These are phyloP conservation scores for Cydia strobilella DNA, from an alignment of 1,140 invertebrate species.

Conservation along the genomic window DNA sequence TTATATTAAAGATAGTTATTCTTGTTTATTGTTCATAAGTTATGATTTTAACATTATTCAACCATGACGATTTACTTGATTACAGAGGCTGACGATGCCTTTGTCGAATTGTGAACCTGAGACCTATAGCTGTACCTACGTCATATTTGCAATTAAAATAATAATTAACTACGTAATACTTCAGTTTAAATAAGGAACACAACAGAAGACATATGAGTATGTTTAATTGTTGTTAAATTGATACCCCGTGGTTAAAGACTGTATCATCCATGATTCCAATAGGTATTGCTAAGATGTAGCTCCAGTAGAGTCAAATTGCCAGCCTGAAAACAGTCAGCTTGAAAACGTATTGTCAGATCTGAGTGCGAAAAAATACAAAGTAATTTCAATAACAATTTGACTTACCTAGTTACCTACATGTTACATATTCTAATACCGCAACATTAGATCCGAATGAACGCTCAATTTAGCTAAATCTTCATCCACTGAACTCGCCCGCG, in stretches of 20 bases:
- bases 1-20: slow-evolving; percentile 31
- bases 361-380: no score
- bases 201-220: no score
- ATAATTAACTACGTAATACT: no score
- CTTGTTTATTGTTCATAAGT: slow-evolving; percentile 27
- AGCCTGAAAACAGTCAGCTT: neutral
- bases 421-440: neutral
- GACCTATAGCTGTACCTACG: no score
- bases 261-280: no score
- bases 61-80: neutral
- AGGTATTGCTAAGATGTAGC: no score
- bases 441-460: neutral
- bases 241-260: no score
- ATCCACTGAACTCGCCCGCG: slow-evolving; percentile 40
- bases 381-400: no score
- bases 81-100: neutral
- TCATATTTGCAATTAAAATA: no score
- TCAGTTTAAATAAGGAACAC: no score
- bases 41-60: slow-evolving; percentile 26
- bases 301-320: neutral
- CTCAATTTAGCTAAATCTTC: slow-evolving; percentile 28
- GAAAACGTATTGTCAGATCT: neutral
- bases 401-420: neutral
- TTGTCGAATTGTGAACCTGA: neutral
- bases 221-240: no score